Evolutionary conservation across 2,888 invertebrate genomes (phyloP), one percentile per base, ranked within the genome.

Genomic region (Flexamia atlantica): DNA sequence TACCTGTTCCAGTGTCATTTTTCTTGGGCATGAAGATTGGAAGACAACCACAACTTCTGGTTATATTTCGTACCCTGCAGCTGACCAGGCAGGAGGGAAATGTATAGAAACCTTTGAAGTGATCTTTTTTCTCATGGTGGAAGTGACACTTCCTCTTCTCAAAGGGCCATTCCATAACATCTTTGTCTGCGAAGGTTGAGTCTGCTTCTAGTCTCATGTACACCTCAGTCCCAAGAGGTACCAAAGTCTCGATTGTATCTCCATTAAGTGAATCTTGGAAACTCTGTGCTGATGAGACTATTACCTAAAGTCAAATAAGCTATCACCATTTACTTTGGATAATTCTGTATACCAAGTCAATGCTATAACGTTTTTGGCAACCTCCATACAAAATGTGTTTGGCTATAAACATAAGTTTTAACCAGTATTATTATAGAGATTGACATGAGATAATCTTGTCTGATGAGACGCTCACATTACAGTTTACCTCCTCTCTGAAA

Each of bases 1-100:
- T 50, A 53, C 79, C 30, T 50, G 36, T 80, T 14, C 80, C 80
- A 40, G 36, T 23, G 20, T 80, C 80, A n/a, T 57, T 28, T 57
- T 80, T 80, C 80, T 32, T 80, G 17, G 80, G 57, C 80, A 80
- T 80, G 60, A 80, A 80, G 32, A 80, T 57, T 17, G 80, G 80
- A 23, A 80, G 60, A 30, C 80, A 80, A 9, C 80, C 80, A 32
- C 80, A 80, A 36, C 57, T 80, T n/a, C 17, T 57, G 0, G 80
- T 80, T 10, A 80, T 60, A 25, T 80, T 80, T 20, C 80, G 57
- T 1, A 57, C 40, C 4, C 80, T 32, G 12, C 80, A 80, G 12
- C 57, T 60, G 23, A 80, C 80, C 57, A 80, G 25, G 25, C 80
- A 80, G 2, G 80, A 57, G 0, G 80, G 57, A 36, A 60, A 80